Evolutionary conservation across 2,888 invertebrate genomes (phyloP), one percentile per base, ranked within the genome.

Genomic region (Leucozona laternaria): DNA sequence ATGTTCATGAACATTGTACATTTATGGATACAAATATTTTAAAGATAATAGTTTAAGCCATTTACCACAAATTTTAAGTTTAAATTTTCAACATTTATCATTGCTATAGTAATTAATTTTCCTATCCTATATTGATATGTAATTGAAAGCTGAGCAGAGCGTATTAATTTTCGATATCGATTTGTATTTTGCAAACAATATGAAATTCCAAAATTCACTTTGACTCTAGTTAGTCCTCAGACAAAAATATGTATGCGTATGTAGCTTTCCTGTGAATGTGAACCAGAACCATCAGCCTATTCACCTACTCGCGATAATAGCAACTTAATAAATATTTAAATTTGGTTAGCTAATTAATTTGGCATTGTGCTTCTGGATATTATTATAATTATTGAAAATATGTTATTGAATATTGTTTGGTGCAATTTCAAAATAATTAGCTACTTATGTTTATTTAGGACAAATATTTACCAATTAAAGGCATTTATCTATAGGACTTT

Each of bases 171-270:
- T 53, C 53, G 25, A 53, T 25, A 53, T 53, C 15, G 22, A 15
- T 50, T 50, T 22, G 50, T 22, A 7, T 53, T 25, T 53, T 15
- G n/a, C 15, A 4, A 53, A 53, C n/a, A 28, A 53, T 53, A 28
- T 28, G 28, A 53, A 62, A 34, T 53, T 62, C 28, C 50, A 60
- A 62, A 62, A 64, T 50, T 60, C 48, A 37, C 50, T 73, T 73
- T 50, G 50, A 50, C 13, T 53, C 28, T 53, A 13, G 25, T 25
- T 28, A n/a, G 1, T 2, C 13, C 22, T 15, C 17, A 28, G 7
- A 8, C 8, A 53, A n/a, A 53, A n/a, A n/a, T n/a, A n/a, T n/a
- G n/a, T 53, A 53, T 25, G 50, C 3, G 2, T 20, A 17, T 50
- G 20, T 6, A 48, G 11, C 20, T 48, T 48, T 11, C 5, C 20